phyloP scores from a whole-genome alignment of 2,888 invertebrate genomes.

The Chrysina gloriosa region DNA sequence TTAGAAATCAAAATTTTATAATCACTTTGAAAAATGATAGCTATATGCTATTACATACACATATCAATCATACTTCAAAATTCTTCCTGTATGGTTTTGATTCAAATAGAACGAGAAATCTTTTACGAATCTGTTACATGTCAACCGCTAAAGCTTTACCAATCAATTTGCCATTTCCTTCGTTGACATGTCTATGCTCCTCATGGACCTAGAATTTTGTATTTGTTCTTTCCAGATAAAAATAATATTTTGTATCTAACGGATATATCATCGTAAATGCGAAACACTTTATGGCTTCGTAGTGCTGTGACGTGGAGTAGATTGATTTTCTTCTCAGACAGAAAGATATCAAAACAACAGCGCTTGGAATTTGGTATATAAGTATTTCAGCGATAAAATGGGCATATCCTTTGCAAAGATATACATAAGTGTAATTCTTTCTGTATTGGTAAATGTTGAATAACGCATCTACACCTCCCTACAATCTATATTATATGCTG shows the following conservation, averaged over 20 bases:
- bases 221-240: conserved; percentile 31
- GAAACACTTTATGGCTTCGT: conserved; percentile 30
- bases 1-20: too few species aligned
- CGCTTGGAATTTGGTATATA: conserved; percentile 28
- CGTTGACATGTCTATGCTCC: conserved; percentile 2
- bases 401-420: conserved; percentile 21
- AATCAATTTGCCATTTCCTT: conserved; percentile 28
- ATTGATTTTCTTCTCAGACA: conserved; percentile 24
- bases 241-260: conserved; percentile 25
- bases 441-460: too few species aligned
- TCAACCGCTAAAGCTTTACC: conserved; percentile 17
- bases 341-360: conserved; percentile 19
- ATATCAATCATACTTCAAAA: too few species aligned
- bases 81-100: background rate
- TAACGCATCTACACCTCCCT: too few species aligned
- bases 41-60: too few species aligned
- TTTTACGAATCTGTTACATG: conserved; percentile 13
- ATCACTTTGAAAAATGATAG: too few species aligned
- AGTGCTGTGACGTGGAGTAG: conserved; percentile 11
- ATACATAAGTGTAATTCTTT: too few species aligned
- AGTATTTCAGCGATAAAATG: conserved; percentile 21
- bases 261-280: conserved; percentile 27
- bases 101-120: conserved; percentile 16
- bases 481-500: too few species aligned
- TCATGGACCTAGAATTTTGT: conserved; percentile 23